phyloP scores from a whole-genome alignment of 1,140 invertebrate genomes.

The Neodiprion lecontei region DNA sequence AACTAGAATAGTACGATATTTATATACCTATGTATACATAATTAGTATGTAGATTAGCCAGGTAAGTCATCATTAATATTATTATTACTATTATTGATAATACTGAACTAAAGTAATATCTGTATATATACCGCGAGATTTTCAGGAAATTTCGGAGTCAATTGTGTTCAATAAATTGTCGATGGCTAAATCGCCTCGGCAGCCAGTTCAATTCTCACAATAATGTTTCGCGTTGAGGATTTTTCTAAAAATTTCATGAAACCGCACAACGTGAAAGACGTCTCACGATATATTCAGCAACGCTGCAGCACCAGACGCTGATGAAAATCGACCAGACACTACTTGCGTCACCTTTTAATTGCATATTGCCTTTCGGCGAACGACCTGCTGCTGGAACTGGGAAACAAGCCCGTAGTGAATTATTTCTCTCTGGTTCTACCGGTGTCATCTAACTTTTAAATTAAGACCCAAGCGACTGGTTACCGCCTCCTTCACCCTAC shows the following conservation, averaged over 20 bases:
- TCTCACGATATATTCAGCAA: too few species aligned
- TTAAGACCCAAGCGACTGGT: conserved; percentile 34
- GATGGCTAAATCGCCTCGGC: too few species aligned
- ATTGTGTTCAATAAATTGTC: too few species aligned
- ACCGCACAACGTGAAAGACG: too few species aligned
- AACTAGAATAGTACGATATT: conserved; percentile 44
- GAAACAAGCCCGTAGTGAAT: conserved; percentile 34
- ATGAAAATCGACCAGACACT: not conserved
- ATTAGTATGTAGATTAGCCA: not conserved
- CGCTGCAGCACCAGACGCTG: too few species aligned
- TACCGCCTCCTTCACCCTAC: not conserved
- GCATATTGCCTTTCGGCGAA: not conserved
- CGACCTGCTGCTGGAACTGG: not conserved
- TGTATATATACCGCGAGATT: too few species aligned
- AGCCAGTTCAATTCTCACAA: too few species aligned
- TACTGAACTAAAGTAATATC: too few species aligned
- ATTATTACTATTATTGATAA: too few species aligned
- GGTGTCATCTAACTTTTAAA: conserved; percentile 50
- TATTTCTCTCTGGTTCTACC: conserved; percentile 33
- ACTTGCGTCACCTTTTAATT: not conserved
- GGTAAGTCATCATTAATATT: not conserved
- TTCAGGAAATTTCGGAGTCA: too few species aligned
- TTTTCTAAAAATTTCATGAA: too few species aligned
- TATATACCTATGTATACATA: not conserved
- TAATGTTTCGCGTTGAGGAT: too few species aligned